Conservation (phyloP, 2,113 vertebrate species). For the Antennarius striatus region DNA sequence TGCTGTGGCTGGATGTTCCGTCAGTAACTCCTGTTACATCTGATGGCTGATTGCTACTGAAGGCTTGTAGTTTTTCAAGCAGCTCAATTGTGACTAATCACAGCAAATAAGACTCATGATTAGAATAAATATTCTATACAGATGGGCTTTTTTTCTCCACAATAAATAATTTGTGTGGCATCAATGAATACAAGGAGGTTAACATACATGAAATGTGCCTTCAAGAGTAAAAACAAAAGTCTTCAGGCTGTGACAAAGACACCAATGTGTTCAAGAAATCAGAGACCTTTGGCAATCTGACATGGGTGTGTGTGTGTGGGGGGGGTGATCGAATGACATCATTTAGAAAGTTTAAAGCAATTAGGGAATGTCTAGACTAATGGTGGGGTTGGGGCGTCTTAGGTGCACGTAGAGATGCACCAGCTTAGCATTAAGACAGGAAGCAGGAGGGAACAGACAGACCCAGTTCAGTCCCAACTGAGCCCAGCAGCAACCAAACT, state of each 20-base stretch:
- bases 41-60: constrained; percentile 14
- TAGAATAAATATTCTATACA: constrained; percentile 54
- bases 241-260: neutral
- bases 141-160: constrained; percentile 18
- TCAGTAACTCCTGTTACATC: constrained; percentile 22
- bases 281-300: too few species aligned
- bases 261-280: too few species aligned
- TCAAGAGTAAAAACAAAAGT: neutral
- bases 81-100: neutral
- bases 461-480: neutral
- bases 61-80: constrained; percentile 53
- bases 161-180: constrained; percentile 57
- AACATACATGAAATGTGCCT: constrained; percentile 19
- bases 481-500: neutral
- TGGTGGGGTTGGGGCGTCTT: too few species aligned
- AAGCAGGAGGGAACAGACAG: neutral
- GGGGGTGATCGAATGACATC: too few species aligned
- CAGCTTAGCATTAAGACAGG: neutral
- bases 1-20: neutral
- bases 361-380: too few species aligned
- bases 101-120: constrained; percentile 34
- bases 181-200: constrained; percentile 31
- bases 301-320: too few species aligned
- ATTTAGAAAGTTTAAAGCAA: too few species aligned
- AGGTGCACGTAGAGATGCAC: neutral